Evolutionary conservation across 1,140 invertebrate species (phyloP).

Genomic region (Melipona quadrifasciata): DNA sequence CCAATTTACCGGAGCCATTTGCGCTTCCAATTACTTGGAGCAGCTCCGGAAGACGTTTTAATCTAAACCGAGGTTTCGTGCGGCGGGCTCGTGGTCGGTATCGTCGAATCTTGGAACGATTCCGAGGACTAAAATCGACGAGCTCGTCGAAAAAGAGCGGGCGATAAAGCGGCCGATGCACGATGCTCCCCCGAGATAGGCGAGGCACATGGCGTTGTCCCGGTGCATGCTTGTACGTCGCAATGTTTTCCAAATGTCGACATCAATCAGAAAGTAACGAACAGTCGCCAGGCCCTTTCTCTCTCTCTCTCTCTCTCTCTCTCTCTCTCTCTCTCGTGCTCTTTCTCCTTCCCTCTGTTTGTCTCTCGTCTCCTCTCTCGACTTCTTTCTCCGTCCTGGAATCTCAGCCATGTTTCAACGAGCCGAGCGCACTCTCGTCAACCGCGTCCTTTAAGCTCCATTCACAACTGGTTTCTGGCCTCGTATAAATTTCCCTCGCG

Average conservation of each 20-base stretch:
- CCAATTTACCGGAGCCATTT: not conserved
- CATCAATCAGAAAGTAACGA: conserved; percentile 66
- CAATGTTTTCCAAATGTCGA: conserved; percentile 69
- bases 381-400: conserved; percentile 34
- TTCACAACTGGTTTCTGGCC: conserved; percentile 36
- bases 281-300: conserved; percentile 36
- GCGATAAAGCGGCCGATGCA: conserved; percentile 1
- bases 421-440: not conserved
- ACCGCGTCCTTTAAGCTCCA: conserved; percentile 21
- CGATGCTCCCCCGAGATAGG: conserved; percentile 39
- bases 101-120: conserved; percentile 4
- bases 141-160: conserved; percentile 31
- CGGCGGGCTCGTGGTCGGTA: not conserved
- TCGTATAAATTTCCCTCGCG: conserved; percentile 14
- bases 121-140: conserved; percentile 20
- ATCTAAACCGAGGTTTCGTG: not conserved
- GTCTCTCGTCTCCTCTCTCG: not conserved
- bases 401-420: conserved; percentile 39
- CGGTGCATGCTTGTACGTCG: conserved; percentile 38
- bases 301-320: conserved; percentile 3
- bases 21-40: not conserved
- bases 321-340: not conserved
- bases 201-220: conserved; percentile 48
- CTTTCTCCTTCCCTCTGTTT: conserved; percentile 6
- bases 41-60: not conserved